phyloP scores from a whole-genome alignment of 2,797 vertebrate genomes.

The Melanotaenia parkinsoni region DNA sequence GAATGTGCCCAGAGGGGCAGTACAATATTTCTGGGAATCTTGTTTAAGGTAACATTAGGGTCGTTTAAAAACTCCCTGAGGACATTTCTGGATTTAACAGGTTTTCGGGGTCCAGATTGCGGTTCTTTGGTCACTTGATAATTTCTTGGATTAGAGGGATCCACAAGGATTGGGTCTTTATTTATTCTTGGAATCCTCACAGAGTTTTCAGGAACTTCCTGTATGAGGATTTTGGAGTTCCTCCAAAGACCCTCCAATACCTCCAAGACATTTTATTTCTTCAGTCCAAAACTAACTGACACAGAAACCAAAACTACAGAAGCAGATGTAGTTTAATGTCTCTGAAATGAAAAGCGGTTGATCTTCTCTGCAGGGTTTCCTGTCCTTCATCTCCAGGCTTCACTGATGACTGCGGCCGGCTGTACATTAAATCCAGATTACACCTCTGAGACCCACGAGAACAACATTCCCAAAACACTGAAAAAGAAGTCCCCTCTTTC shows the following conservation, averaged over 20 bases:
- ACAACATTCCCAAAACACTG: conserved; percentile 43
- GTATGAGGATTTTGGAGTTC: neutral
- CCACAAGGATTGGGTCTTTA: neutral
- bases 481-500: conserved; percentile 28
- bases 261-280: conserved; percentile 13
- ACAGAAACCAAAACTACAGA: conserved; percentile 22
- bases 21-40: too few relatives aligned
- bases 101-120: neutral
- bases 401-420: conserved; percentile 42
- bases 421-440: conserved; percentile 64
- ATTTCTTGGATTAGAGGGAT: neutral
- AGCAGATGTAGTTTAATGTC: conserved; percentile 31
- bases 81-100: neutral
- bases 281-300: conserved; percentile 41
- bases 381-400: conserved; percentile 34
- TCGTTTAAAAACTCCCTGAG: neutral
- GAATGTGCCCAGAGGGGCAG: too few relatives aligned
- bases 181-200: neutral
- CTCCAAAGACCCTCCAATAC: neutral
- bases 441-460: conserved; percentile 62
- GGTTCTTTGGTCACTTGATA: neutral
- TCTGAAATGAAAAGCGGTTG: conserved; percentile 35
- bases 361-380: conserved; percentile 59
- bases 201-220: neutral
- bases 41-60: too few relatives aligned